Conservation (phyloP, 2,113 vertebrate genomes). For the Platysteira castanea region DNA sequence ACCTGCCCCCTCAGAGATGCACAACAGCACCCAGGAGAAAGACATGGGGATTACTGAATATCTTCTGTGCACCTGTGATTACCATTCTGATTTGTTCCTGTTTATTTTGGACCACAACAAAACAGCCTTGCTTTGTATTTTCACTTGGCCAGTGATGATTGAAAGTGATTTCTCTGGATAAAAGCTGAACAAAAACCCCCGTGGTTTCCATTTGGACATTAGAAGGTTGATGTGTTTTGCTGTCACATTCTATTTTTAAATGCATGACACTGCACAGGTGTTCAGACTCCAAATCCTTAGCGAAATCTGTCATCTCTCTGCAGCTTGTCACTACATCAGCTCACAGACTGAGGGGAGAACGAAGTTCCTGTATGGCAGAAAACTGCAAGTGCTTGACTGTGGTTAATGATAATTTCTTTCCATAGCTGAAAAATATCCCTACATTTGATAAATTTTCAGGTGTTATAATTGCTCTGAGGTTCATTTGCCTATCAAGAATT, state of each 20-base stretch:
- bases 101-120: neutral
- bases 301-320: slow-evolving; percentile 31
- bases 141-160: neutral
- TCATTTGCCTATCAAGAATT: neutral
- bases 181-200: slow-evolving; percentile 12
- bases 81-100: neutral
- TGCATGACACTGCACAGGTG: slow-evolving; percentile 61
- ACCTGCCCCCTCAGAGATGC: neutral
- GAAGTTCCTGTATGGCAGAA: neutral
- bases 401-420: neutral
- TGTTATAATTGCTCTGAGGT: neutral
- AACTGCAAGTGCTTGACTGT: neutral
- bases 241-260: slow-evolving; percentile 52
- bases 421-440: neutral
- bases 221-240: slow-evolving; percentile 40
- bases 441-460: neutral
- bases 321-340: slow-evolving; percentile 31
- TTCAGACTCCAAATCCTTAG: slow-evolving; percentile 43
- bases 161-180: neutral
- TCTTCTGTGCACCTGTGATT: neutral
- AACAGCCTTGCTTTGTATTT: neutral
- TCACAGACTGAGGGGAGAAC: neutral
- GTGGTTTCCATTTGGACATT: slow-evolving; percentile 51
- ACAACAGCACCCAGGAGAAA: neutral
- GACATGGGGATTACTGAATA: neutral